Evolutionary conservation across 2,888 invertebrate species (phyloP).

Genomic region (Endotricha flammealis): DNA sequence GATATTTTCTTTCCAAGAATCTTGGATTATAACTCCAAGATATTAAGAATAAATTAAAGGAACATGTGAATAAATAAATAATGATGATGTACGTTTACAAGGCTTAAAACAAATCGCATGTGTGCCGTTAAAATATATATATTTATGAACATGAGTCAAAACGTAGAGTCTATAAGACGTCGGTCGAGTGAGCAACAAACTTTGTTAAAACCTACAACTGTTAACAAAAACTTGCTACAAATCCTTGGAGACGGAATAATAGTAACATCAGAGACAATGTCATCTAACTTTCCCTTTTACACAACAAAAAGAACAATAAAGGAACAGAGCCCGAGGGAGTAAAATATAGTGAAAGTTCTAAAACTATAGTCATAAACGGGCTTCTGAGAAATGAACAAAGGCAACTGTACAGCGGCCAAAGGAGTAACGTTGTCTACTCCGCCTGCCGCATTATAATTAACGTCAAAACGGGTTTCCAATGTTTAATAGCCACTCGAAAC

Average conservation of each 20-base stretch:
- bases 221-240: neutral
- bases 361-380: neutral
- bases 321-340: conserved; percentile 1
- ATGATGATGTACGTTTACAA: too few relatives aligned
- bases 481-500: neutral
- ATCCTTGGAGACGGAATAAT: neutral
- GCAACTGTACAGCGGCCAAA: neutral
- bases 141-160: too few relatives aligned
- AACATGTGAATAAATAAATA: too few relatives aligned
- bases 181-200: too few relatives aligned
- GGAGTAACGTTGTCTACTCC: neutral
- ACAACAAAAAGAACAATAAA: neutral
- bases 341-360: conserved; percentile 3
- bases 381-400: neutral
- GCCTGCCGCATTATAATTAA: neutral
- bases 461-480: neutral
- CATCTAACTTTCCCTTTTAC: conserved; percentile 7
- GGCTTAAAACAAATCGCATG: too few relatives aligned
- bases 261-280: conserved; percentile 4
- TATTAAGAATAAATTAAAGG: too few relatives aligned
- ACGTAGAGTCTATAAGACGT: too few relatives aligned
- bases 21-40: too few relatives aligned
- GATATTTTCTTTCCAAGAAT: too few relatives aligned
- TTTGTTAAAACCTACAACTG: too few relatives aligned
- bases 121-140: too few relatives aligned